Conservation (phyloP, 2,113 vertebrate genomes). For the Ovis aries region DNA sequence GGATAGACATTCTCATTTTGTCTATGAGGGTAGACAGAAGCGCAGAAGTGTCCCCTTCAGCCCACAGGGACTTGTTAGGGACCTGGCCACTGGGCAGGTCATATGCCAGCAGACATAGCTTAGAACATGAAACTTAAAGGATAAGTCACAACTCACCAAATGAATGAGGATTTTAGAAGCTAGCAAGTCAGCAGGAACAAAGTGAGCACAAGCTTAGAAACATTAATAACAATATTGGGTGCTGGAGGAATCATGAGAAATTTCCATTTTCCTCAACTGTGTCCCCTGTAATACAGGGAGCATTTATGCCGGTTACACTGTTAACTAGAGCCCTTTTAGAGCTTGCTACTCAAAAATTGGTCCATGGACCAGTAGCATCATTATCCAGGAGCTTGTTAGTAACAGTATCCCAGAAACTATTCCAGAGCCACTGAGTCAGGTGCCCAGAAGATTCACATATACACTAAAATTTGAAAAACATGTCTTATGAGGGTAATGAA, state of each 20-base stretch:
- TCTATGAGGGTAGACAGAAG: background rate
- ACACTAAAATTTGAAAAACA: background rate
- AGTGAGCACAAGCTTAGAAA: background rate
- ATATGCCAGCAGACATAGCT: background rate
- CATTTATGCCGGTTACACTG: background rate
- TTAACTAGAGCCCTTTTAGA: background rate
- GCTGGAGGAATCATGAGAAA: background rate
- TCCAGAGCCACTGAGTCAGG: background rate
- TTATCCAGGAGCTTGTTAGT: background rate
- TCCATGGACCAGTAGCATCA: too few relatives aligned
- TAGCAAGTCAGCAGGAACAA: background rate
- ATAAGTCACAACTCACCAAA: background rate
- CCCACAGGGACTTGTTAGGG: background rate
- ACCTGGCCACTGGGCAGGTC: background rate
- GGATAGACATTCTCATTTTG: background rate
- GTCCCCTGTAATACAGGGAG: background rate
- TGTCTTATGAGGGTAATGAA: background rate
- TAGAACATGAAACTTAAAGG: background rate
- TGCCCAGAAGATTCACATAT: background rate
- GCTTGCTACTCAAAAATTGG: background rate
- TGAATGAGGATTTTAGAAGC: background rate
- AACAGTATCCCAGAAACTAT: background rate
- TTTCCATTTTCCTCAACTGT: background rate
- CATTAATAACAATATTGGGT: background rate
- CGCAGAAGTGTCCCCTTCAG: background rate